Conservation (phyloP, 2,113 vertebrate species). For the Cyanistes caeruleus region DNA sequence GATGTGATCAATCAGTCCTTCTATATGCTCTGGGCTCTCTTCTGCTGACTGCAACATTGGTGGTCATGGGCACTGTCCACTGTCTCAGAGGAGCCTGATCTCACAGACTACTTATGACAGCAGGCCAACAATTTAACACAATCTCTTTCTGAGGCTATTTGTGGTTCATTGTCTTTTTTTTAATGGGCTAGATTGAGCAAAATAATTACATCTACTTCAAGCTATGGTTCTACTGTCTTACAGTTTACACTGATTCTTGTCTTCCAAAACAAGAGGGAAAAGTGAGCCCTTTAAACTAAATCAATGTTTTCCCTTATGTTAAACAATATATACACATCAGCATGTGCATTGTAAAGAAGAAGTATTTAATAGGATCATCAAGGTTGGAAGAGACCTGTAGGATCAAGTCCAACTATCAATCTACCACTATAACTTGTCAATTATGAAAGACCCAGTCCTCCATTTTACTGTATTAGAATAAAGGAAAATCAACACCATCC, state of each 20-base stretch:
- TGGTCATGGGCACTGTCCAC: neutral
- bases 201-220: neutral
- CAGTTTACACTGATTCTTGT: neutral
- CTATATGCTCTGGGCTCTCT: rapidly evolving
- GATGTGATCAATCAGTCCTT: neutral
- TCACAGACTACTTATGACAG: neutral
- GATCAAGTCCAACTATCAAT: neutral
- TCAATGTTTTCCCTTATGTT: neutral
- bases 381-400: neutral
- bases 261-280: neutral
- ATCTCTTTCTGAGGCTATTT: neutral
- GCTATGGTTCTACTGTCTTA: neutral
- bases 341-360: neutral
- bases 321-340: neutral
- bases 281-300: neutral
- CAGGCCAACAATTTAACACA: neutral
- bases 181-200: neutral
- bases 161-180: neutral
- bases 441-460: neutral
- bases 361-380: neutral
- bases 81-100: neutral
- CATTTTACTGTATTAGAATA: neutral
- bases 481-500: neutral
- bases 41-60: neutral
- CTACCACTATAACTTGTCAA: neutral